phyloP scores from a whole-genome alignment of 2,113 vertebrate species.

The Ciconia maguari region DNA sequence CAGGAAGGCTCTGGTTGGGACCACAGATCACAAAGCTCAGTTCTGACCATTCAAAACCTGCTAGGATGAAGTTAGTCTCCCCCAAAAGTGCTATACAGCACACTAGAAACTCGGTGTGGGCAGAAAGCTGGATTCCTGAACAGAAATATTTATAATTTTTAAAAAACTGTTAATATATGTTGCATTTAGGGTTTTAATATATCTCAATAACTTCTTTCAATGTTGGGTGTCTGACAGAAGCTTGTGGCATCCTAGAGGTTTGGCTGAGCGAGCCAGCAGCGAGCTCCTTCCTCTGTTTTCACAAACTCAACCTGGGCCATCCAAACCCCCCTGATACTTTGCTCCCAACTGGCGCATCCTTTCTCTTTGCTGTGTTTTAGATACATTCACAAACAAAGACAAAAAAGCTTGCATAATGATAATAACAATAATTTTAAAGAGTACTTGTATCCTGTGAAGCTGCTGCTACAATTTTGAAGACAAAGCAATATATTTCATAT shows the following conservation, averaged over 20 bases:
- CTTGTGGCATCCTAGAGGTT: background rate
- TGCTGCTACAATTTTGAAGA: background rate
- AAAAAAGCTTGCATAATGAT: background rate
- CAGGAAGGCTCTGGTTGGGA: background rate
- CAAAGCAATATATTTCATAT: background rate
- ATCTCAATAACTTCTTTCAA: background rate
- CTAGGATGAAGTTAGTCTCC: background rate
- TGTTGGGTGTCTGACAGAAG: background rate
- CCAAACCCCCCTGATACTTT: background rate
- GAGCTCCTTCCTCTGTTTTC: background rate
- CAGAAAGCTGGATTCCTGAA: background rate
- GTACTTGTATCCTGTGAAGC: background rate
- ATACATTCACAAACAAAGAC: background rate
- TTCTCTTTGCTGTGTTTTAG: background rate
- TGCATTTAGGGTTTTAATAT: background rate
- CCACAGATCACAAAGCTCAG: background rate
- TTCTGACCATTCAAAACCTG: background rate
- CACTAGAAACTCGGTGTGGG: background rate
- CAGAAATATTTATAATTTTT: background rate
- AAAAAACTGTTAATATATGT: background rate
- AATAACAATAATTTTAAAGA: background rate
- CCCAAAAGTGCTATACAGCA: background rate
- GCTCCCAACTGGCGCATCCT: background rate
- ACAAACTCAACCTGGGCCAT: background rate
- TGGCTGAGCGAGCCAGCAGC: background rate